These are phyloP conservation scores for Psittacula echo DNA, from an alignment of 2,797 vertebrate genomes.

Conservation along the genomic window DNA sequence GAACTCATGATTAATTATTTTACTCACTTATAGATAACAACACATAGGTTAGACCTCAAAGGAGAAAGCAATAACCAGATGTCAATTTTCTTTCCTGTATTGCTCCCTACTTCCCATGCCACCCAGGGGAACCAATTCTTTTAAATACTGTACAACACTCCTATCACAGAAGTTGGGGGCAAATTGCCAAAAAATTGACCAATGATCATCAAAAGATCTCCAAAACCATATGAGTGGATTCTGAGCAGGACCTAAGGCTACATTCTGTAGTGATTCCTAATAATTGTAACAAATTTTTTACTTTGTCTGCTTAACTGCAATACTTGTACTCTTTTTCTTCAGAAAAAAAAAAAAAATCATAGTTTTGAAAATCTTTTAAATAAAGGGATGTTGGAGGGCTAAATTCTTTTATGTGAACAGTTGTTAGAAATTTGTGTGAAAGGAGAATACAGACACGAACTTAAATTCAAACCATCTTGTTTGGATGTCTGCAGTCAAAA, in stretches of 20 bases:
- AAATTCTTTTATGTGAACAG: constrained; percentile 32
- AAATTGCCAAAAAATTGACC: neutral
- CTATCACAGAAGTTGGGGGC: neutral
- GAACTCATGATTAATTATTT: neutral
- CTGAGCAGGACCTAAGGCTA: neutral
- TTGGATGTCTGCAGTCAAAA: constrained; percentile 54
- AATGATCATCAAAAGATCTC: neutral
- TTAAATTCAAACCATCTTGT: constrained; percentile 61
- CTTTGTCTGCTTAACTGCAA: constrained; percentile 33
- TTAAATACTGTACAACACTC: neutral
- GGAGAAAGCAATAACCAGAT: neutral
- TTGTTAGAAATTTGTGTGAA: constrained; percentile 62
- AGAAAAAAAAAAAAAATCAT: neutral
- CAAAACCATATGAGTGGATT: neutral
- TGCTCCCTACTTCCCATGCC: neutral
- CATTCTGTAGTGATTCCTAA: neutral
- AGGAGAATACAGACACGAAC: constrained; percentile 40
- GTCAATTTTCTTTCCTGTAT: neutral
- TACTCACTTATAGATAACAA: neutral
- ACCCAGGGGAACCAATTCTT: neutral
- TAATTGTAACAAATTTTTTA: neutral
- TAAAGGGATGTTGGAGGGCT: neutral
- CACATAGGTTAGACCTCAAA: neutral
- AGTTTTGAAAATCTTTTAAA: constrained; percentile 1
- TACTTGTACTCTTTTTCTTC: neutral